Evolutionary conservation across 2,797 vertebrate genomes (phyloP), one percentile per base, ranked within the genome.

Genomic region (Anomalospiza imberbis): DNA sequence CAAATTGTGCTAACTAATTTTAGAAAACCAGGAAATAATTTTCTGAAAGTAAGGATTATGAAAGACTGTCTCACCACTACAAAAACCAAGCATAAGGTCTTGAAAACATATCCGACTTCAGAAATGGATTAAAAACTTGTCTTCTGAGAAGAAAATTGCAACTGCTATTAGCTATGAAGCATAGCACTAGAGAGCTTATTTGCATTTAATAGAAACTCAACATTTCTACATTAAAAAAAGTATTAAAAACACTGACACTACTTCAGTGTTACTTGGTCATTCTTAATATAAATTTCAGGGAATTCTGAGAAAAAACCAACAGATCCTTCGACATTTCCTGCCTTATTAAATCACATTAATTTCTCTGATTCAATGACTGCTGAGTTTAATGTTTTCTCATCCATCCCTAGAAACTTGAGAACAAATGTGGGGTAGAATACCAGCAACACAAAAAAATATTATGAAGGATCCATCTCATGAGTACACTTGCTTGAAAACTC

Each of bases 401-500:
- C 2, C 16, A 63, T 9, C 22, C 28, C 36, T 22, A 25, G 7
- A 88, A 91, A 70, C 20, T 7, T 19, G 7, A 42, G 8, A 6
- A 55, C 10, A 48, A 72, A 60, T 2, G 1, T 3, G 7, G 12
- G 15, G 13, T 42, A 70, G 2, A 78, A 2, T 10, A 42, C 9
- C 20, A 57, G 3, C 13, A 80, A 70, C 9, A n/a, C 24, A n/a
- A 15, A 58, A 44, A 60, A 47, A 28, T 0, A 50, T 18, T 7
- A 55, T 7, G 13, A 85, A 62, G 4, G 9, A 36, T 63, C 10
- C 4, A 17, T 29, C 75, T 65, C 0, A 24, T 1, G 0, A 47
- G 18, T 7, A 44, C 4, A 47, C 5, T 7, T 61, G 34, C 17
- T 54, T 47, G 47, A 31, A 74, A 73, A 83, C 7, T 25, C 63